Percentiles rank a stretch among this genome's conserved stretches.
Evolutionary conservation across 2,113 vertebrate species (phyloP).

Genomic region (Chaenogobius annularis): DNA sequence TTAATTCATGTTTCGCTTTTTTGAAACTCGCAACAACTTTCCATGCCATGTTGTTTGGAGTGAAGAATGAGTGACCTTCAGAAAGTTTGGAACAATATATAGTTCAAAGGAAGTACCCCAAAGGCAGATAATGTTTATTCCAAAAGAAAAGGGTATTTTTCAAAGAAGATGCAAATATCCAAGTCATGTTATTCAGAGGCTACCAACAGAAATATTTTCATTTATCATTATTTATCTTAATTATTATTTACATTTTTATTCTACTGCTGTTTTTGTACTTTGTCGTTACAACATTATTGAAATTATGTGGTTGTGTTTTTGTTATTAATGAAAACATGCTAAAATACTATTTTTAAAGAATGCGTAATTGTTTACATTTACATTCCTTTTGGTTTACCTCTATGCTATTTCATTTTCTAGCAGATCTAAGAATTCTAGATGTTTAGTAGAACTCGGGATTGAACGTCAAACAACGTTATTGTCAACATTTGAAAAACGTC

Average conservation of each 20-base stretch:
- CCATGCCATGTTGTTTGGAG: neutral
- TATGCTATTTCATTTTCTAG: too few relatives aligned
- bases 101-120: neutral
- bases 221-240: neutral
- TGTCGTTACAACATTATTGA: too few relatives aligned
- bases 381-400: too few relatives aligned
- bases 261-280: too few relatives aligned
- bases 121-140: constrained; percentile 8
- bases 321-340: too few relatives aligned
- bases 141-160: neutral
- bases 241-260: neutral
- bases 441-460: too few relatives aligned
- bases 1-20: constrained; percentile 40
- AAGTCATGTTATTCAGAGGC: neutral
- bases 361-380: too few relatives aligned
- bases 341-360: too few relatives aligned
- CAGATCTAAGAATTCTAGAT: too few relatives aligned
- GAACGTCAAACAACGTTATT: too few relatives aligned
- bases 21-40: constrained; percentile 1
- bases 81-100: constrained; percentile 9
- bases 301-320: too few relatives aligned
- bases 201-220: neutral
- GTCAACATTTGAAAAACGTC: too few relatives aligned
- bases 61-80: constrained; percentile 10
- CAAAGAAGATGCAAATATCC: neutral